phyloP scores from a whole-genome alignment of 2,113 vertebrate genomes.

The Elachura formosa region DNA sequence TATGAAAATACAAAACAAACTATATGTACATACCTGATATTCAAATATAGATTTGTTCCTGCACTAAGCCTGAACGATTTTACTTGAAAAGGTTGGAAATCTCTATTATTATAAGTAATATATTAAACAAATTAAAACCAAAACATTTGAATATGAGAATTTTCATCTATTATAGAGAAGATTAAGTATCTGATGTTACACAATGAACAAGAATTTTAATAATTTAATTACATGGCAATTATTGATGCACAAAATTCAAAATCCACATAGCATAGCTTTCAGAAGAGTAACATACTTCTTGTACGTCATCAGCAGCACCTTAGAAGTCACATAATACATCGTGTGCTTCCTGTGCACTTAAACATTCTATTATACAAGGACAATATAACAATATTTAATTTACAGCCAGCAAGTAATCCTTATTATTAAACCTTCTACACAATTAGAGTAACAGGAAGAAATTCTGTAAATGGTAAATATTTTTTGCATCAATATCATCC shows the following conservation, averaged over 20 bases:
- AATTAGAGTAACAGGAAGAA: not conserved
- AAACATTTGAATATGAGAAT: not conserved
- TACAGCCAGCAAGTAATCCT: not conserved
- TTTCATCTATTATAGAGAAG: not conserved
- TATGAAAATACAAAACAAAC: not conserved
- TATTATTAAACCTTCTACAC: not conserved
- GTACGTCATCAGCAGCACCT: not conserved
- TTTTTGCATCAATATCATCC: not conserved
- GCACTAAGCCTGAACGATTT: not conserved
- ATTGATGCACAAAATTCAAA: not conserved
- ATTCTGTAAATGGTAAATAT: not conserved
- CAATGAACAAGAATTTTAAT: not conserved
- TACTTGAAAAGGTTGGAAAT: not conserved
- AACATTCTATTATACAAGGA: not conserved
- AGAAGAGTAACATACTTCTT: not conserved
- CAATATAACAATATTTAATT: not conserved
- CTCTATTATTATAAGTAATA: not conserved
- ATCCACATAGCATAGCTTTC: not conserved
- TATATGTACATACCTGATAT: not conserved
- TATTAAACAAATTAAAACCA: not conserved
- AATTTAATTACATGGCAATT: not conserved
- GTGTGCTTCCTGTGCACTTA: not conserved
- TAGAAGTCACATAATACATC: not conserved
- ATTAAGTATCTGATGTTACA: not conserved
- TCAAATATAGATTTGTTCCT: not conserved